phyloP scores from a whole-genome alignment of 2,113 vertebrate species.

The Theropithecus gelada region DNA sequence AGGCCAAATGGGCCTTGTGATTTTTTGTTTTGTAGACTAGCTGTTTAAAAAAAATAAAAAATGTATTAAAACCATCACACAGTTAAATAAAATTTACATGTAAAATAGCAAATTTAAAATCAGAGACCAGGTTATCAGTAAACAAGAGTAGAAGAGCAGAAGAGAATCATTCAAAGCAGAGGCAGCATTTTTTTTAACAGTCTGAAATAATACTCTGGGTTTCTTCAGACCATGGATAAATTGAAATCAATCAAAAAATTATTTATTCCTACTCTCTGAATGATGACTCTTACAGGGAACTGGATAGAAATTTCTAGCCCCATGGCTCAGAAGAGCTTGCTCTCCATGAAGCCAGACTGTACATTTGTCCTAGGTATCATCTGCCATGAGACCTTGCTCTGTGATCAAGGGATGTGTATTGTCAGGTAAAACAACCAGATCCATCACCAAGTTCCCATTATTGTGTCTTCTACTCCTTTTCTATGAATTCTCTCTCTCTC shows the following conservation, averaged over 20 bases:
- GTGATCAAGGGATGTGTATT: background rate
- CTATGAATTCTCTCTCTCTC: background rate
- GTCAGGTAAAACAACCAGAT: background rate
- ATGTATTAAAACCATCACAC: background rate
- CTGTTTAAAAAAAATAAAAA: background rate
- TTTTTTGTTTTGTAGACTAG: constrained; percentile 21
- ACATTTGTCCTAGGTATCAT: background rate
- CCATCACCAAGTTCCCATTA: background rate
- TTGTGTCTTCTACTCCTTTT: background rate
- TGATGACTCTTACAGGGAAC: background rate
- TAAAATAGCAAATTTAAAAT: constrained; percentile 37
- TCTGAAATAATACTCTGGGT: background rate
- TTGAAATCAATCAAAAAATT: background rate
- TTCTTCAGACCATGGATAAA: background rate
- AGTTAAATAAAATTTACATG: background rate
- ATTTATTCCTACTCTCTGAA: background rate
- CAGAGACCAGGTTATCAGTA: background rate
- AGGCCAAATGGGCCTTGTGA: background rate
- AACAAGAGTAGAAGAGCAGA: background rate
- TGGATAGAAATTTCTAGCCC: background rate
- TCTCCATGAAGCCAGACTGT: too few relatives aligned
- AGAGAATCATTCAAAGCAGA: background rate
- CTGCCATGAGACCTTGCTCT: background rate
- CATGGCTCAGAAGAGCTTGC: background rate
- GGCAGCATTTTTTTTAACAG: background rate